Percentiles rank a stretch among this genome's conserved stretches.
Evolutionary conservation across 1,140 invertebrate species (phyloP).

Genomic region (roundworm (Caenorhabditis elegans)): WBcel235 BX284605.5:10375501-10376000

Average conservation of each 20-base stretch:
- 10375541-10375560: constrained; percentile 45
- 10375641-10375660: constrained; percentile 40
- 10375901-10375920: constrained; percentile 45
- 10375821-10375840: no score
- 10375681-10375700: constrained; percentile 47
- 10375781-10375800: constrained; percentile 44
- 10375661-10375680: constrained; percentile 45
- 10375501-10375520: constrained; percentile 48
- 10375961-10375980: not conserved
- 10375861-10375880: no score
- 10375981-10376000: constrained; percentile 17
- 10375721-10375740: constrained; percentile 51
- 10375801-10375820: constrained; percentile 38
- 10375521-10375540: constrained; percentile 46
- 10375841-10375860: constrained; percentile 21
- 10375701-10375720: constrained; percentile 49
- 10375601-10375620: not conserved
- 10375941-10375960: constrained; percentile 4
- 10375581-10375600: constrained; percentile 36
- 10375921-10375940: constrained; percentile 46
- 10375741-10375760: constrained; percentile 48
- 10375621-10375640: not conserved
- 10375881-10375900: constrained; percentile 46
- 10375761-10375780: constrained; percentile 52
- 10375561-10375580: constrained; percentile 37